Base-by-base conservation (phyloP, 2,113 vertebrate genomes). In the Chlamydotis undulata region DNA sequence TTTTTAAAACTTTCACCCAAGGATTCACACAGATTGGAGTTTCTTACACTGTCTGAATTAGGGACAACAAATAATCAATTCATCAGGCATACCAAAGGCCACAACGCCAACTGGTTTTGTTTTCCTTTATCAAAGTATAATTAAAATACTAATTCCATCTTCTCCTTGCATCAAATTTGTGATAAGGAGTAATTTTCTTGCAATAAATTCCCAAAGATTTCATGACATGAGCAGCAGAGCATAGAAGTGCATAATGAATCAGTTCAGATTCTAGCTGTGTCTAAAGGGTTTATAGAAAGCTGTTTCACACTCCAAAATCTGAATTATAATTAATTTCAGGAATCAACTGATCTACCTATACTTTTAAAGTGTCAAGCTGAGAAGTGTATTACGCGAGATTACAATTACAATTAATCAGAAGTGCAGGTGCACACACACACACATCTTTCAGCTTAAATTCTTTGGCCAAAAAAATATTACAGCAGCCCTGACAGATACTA, bases 281-380 rank as follows among this genome's bases (percentile, higher is more conserved):
- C 89, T 96, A 97, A 96, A 94, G 71, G 89, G 94, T 75, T 97
- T 97, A 89, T 5, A 82, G 94, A 93, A 97, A 94, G 83, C 67
- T 94, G 0, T 77, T 96, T 89, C 94, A 94, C 83, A 95, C 94
- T 95, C 94, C 37, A 89, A 91, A 94, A 96, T 94, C 84, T 93
- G 94, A 97, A 96, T 95, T 96, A 64, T 90, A 96, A 96, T 97
- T 96, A 89, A 97, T 96, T 97, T 96, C 81, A 94, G 81, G 92
- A 97, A 90, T 94, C 95, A 94, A 78, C 91, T 89, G 92, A 86
- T 91, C 94, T 91, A 77, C 68, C 78, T 82, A 89, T 43, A 87
- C 89, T 97, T 93, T 83, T 83, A 87, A 86, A 93, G 69, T 56
- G 87, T 91, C 95, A 94, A 45, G 84, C 87, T 94, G 85, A 94